Conservation (phyloP, 2,797 vertebrate genomes). For the Xiphophorus birchmanni region DNA sequence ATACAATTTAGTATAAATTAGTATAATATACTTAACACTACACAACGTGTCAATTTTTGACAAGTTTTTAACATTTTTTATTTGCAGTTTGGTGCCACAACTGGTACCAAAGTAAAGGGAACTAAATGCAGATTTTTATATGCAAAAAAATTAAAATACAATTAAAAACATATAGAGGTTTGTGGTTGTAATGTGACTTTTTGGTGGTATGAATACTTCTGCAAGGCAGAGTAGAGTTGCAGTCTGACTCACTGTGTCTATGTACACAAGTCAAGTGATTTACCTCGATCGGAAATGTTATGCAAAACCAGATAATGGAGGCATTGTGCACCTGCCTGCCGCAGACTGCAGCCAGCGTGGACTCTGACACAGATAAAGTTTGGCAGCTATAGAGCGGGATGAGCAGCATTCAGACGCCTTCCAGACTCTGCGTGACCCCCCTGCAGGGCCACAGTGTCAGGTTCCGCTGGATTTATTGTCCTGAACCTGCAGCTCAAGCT, state of each 20-base stretch:
- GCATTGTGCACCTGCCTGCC: conserved; percentile 74
- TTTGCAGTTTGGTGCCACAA: too few species aligned
- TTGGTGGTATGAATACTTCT: not conserved
- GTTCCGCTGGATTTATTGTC: conserved; percentile 52
- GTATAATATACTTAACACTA: too few species aligned
- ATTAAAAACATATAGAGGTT: not conserved
- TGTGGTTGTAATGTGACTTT: not conserved
- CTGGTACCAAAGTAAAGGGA: not conserved
- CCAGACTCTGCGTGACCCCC: conserved; percentile 52
- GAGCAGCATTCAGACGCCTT: conserved; percentile 61
- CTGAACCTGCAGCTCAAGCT: conserved; percentile 29
- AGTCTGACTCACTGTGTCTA: conserved; percentile 19
- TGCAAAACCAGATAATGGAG: conserved; percentile 65
- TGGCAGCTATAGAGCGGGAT: conserved; percentile 63
- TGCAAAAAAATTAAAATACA: not conserved
- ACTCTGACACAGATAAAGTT: conserved; percentile 70
- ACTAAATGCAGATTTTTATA: not conserved
- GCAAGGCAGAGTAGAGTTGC: not conserved
- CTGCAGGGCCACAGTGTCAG: conserved; percentile 50
- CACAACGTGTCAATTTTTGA: too few species aligned
- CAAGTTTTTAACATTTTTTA: too few species aligned
- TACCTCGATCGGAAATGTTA: conserved; percentile 66
- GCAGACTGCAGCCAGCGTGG: conserved; percentile 45
- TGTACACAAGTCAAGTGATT: conserved; percentile 62
- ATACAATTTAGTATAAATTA: too few species aligned